Conservation (phyloP, 2,797 vertebrate species). For the Crocidura indochinensis region DNA sequence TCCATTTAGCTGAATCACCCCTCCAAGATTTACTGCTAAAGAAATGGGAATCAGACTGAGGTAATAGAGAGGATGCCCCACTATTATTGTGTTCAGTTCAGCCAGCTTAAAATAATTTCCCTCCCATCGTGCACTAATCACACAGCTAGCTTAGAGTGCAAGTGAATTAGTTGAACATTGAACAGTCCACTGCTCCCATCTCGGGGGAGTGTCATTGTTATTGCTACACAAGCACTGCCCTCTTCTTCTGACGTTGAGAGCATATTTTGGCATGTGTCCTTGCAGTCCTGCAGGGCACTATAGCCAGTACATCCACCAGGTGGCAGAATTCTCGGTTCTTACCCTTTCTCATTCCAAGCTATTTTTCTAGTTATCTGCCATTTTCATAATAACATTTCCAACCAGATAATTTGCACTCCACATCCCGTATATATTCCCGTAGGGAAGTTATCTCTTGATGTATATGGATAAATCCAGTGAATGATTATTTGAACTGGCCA, state of each 20-base stretch:
- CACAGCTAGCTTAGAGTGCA: conserved; percentile 16
- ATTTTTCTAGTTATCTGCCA: not conserved
- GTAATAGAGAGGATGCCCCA: not conserved
- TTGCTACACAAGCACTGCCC: conserved; percentile 16
- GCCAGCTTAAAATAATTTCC: conserved; percentile 57
- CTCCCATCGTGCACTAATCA: conserved; percentile 18
- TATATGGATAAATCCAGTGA: not conserved
- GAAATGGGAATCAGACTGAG: not conserved
- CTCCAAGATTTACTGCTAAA: not conserved
- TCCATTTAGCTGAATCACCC: not conserved
- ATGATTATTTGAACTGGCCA: not conserved
- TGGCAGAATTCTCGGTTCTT: conserved; percentile 69
- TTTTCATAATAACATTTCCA: conserved; percentile 4
- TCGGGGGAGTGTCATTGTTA: not conserved
- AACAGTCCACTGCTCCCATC: not conserved
- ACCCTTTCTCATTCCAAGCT: not conserved
- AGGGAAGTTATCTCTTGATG: not conserved
- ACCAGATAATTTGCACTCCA: not conserved
- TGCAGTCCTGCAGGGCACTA: not conserved
- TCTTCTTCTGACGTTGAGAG: not conserved
- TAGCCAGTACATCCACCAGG: conserved; percentile 68
- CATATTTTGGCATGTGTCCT: not conserved
- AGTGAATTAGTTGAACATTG: conserved; percentile 40
- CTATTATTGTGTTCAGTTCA: conserved; percentile 2
- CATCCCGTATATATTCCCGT: not conserved